Conservation (phyloP, 1,140 invertebrate genomes). For the Leguminivora glycinivorella region DNA sequence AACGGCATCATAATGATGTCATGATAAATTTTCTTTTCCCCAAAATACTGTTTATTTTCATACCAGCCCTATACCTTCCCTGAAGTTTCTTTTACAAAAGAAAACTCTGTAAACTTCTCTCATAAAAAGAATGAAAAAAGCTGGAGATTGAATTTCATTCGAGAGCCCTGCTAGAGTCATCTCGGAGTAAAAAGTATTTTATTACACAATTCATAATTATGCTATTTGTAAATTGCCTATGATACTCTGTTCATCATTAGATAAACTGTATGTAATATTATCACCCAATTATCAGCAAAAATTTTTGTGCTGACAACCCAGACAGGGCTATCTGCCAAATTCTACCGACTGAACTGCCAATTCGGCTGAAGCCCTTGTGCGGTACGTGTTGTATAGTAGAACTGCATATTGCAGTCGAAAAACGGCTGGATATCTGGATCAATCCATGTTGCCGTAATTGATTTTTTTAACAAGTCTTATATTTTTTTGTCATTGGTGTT, state of each 20-base stretch:
- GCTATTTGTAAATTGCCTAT: no score
- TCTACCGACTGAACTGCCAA: constrained; percentile 50
- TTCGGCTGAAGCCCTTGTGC: constrained; percentile 49
- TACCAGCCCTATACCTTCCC: no score
- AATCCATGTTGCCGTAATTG: constrained; percentile 66
- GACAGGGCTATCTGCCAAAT: constrained; percentile 18
- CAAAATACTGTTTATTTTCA: no score
- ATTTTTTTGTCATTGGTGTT: constrained; percentile 50
- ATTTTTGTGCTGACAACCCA: constrained; percentile 11
- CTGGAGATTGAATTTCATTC: no score
- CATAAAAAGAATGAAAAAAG: no score
- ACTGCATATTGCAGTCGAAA: constrained; percentile 31
- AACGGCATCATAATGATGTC: not conserved
- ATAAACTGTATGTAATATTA: no score
- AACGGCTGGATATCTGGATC: constrained; percentile 38
- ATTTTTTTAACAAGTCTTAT: constrained; percentile 47
- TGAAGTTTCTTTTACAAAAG: no score
- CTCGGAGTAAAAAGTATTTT: no score
- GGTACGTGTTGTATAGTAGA: constrained; percentile 37
- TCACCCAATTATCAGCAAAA: not conserved
- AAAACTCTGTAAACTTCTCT: no score
- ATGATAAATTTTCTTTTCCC: not conserved
- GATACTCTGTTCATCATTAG: no score
- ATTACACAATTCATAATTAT: no score
- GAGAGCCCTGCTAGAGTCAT: no score